These are phyloP conservation scores for Heloderma charlesbogerti DNA, from an alignment of 2,113 vertebrate species.

Conservation along the genomic window DNA sequence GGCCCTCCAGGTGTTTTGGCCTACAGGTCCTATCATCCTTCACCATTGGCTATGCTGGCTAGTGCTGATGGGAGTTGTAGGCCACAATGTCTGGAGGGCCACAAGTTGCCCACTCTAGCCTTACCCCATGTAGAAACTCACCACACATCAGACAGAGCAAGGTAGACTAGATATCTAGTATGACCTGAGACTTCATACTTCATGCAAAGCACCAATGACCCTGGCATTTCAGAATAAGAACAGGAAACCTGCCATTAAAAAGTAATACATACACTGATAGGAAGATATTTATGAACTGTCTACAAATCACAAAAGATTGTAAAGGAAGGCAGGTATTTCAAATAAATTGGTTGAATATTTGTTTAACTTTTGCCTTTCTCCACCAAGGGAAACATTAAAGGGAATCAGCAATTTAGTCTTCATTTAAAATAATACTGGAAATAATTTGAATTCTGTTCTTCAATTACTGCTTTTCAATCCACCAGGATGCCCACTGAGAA, in stretches of 20 bases:
- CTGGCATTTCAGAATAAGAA: constrained; percentile 1
- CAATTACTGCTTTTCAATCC: not conserved
- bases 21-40: too few relatives aligned
- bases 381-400: not conserved
- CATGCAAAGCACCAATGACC: not conserved
- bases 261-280: too few relatives aligned
- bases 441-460: constrained; percentile 13
- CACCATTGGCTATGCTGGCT: too few relatives aligned
- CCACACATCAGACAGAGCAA: not conserved
- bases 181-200: not conserved
- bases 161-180: not conserved
- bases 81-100: too few relatives aligned
- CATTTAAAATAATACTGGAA: not conserved
- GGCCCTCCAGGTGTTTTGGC: too few relatives aligned
- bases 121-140: too few relatives aligned
- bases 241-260: too few relatives aligned
- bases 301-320: not conserved
- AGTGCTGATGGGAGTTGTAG: too few relatives aligned
- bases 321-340: not conserved
- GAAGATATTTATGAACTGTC: not conserved
- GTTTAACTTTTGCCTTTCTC: not conserved
- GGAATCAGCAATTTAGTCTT: not conserved
- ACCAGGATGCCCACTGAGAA: not conserved
- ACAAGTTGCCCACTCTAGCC: too few relatives aligned
- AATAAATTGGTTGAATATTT: not conserved